Evolutionary conservation across 2,113 vertebrate species (phyloP).

Genomic region (Pao palembangensis): DNA sequence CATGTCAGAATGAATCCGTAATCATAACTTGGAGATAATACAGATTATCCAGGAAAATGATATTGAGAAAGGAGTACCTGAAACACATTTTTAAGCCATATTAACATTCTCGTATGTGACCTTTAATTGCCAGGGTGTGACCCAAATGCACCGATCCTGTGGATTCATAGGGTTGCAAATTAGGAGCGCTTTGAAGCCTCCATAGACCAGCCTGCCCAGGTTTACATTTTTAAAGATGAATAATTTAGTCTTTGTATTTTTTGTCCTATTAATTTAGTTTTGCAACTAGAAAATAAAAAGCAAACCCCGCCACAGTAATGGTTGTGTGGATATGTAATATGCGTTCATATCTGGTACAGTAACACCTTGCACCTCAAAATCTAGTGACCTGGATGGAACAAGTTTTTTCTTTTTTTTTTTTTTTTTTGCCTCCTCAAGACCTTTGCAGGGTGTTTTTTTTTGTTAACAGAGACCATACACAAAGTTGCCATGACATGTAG

Average conservation of each 20-base stretch:
- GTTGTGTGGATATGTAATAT: constrained; percentile 6
- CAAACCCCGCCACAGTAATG: not conserved
- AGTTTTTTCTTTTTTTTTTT: not conserved
- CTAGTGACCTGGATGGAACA: not conserved
- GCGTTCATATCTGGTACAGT: not conserved
- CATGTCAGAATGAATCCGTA: constrained; percentile 17
- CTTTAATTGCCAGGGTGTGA: constrained; percentile 20
- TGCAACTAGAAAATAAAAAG: too few relatives aligned
- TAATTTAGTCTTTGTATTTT: not conserved
- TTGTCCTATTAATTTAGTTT: too few relatives aligned
- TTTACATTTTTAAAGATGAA: too few relatives aligned
- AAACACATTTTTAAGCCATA: constrained; percentile 4
- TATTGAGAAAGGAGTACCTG: constrained; percentile 16
- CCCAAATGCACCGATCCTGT: constrained; percentile 43
- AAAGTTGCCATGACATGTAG: constrained; percentile 1
- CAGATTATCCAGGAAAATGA: constrained; percentile 9
- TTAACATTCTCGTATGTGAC: constrained; percentile 11
- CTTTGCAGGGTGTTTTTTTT: not conserved
- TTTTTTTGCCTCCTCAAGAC: too few relatives aligned
- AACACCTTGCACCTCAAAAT: constrained; percentile 32
- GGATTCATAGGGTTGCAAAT: constrained; percentile 58
- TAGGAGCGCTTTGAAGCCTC: constrained; percentile 43
- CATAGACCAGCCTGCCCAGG: constrained; percentile 44
- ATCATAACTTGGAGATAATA: constrained; percentile 18
- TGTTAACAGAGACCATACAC: constrained; percentile 2